A percentile compares a stretch with the other conserved stretches of the same genome.
phyloP scores from a whole-genome alignment of 2,113 vertebrate species.

The Telmatochromis sp. region DNA sequence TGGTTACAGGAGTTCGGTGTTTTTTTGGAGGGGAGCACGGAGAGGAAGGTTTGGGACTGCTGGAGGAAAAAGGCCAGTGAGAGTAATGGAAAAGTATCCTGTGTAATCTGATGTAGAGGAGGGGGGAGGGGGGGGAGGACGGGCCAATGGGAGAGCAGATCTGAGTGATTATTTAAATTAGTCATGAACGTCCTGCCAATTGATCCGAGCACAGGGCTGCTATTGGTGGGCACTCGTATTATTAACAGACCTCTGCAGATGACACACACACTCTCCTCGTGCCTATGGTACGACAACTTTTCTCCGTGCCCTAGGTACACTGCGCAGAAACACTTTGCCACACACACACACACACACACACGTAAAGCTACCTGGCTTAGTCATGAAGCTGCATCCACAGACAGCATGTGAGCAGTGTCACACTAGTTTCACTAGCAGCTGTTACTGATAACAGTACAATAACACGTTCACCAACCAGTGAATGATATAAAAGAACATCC shows the following conservation, averaged over 20 bases:
- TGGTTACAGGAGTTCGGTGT: background rate
- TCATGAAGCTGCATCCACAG: background rate
- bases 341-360: background rate
- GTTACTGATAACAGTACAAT: background rate
- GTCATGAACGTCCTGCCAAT: background rate
- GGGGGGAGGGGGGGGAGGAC: background rate
- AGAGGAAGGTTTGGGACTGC: background rate
- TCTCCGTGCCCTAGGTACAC: too few relatives aligned
- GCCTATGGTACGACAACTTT: too few relatives aligned
- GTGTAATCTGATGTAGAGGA: background rate
- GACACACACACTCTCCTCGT: rapidly evolving
- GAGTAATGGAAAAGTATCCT: background rate
- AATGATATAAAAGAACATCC: background rate
- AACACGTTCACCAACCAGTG: background rate
- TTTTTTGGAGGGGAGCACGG: background rate
- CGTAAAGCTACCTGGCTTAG: rapidly evolving
- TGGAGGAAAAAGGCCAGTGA: background rate
- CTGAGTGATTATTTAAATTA: background rate
- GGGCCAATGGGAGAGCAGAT: background rate
- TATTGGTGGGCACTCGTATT: background rate
- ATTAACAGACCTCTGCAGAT: too few relatives aligned
- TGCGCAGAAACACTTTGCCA: rapidly evolving
- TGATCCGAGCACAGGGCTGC: background rate
- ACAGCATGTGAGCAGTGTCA: background rate
- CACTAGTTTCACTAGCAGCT: background rate